phyloP scores from a whole-genome alignment of 1,140 invertebrate species.

The Himalopsyche phryganea region DNA sequence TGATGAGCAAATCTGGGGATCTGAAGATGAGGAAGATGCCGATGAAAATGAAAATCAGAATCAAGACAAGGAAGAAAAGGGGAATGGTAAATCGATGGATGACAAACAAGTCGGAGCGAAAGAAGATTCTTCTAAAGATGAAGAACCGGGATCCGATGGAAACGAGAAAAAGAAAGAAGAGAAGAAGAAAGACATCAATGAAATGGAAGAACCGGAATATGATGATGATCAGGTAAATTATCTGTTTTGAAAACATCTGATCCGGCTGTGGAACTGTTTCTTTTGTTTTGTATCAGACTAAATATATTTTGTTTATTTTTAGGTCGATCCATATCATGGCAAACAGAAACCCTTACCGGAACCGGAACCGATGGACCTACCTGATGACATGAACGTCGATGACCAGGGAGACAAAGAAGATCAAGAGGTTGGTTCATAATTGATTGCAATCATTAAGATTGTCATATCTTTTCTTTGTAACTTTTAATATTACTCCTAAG shows the following conservation, averaged over 20 bases:
- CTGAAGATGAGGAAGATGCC: conserved; percentile 67
- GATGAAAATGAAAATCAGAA: conserved; percentile 58
- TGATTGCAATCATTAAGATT: not conserved
- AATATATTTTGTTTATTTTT: conserved; percentile 1
- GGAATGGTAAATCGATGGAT: conserved; percentile 46
- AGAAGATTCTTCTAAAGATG: conserved; percentile 65
- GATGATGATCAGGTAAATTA: conserved; percentile 70
- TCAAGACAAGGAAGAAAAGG: conserved; percentile 60
- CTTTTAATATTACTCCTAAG: not conserved
- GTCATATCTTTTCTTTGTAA: not conserved
- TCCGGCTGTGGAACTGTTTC: too few relatives aligned
- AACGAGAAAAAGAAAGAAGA: conserved; percentile 55
- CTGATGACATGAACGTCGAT: conserved; percentile 81
- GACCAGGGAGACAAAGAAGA: conserved; percentile 58
- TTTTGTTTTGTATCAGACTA: too few relatives aligned
- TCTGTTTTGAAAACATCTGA: not conserved
- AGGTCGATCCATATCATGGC: conserved; percentile 80
- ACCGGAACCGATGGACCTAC: conserved; percentile 80
- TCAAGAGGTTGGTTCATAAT: conserved; percentile 41
- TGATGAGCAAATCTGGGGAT: conserved; percentile 86
- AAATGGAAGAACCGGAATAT: conserved; percentile 72
- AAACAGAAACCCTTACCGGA: conserved; percentile 71
- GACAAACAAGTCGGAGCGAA: conserved; percentile 70
- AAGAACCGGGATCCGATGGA: conserved; percentile 57
- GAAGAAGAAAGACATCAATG: conserved; percentile 70